phyloP scores from a whole-genome alignment of 2,113 vertebrate species.

The Elaphurus davidianus region DNA sequence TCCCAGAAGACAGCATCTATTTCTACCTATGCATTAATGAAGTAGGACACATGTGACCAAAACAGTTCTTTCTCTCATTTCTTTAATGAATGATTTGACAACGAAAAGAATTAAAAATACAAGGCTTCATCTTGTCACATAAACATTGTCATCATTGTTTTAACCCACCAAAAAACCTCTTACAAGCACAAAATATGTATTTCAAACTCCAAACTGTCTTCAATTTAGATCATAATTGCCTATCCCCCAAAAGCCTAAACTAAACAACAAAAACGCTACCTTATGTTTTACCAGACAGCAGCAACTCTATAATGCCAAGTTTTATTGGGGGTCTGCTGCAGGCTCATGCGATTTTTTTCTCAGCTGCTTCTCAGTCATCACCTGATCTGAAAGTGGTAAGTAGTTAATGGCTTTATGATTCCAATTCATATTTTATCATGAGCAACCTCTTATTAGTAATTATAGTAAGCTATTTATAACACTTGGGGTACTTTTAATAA shows the following conservation, averaged over 20 bases:
- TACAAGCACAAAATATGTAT: neutral
- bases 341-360: neutral
- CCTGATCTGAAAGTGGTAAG: neutral
- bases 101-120: neutral
- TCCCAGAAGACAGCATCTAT: slow-evolving; percentile 9
- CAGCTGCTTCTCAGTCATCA: neutral
- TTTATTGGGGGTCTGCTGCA: neutral
- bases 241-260: neutral
- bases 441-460: slow-evolving; percentile 18
- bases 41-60: neutral
- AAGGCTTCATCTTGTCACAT: neutral
- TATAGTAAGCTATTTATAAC: neutral
- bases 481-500: neutral
- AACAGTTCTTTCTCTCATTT: neutral
- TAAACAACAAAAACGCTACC: slow-evolving; percentile 10
- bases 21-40: neutral
- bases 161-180: neutral
- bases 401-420: neutral
- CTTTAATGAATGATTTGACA: slow-evolving; percentile 1
- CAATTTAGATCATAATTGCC: neutral
- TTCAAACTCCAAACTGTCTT: neutral
- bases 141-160: neutral
- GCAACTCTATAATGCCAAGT: neutral
- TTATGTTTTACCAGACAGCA: neutral
- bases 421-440: slow-evolving; percentile 25